A percentile compares a stretch with the other conserved stretches of the same genome.
These are phyloP conservation scores for Anthopleura xanthogrammica DNA, from an alignment of 92 coral and sea anemone genomes.

Conservation along the genomic window DNA sequence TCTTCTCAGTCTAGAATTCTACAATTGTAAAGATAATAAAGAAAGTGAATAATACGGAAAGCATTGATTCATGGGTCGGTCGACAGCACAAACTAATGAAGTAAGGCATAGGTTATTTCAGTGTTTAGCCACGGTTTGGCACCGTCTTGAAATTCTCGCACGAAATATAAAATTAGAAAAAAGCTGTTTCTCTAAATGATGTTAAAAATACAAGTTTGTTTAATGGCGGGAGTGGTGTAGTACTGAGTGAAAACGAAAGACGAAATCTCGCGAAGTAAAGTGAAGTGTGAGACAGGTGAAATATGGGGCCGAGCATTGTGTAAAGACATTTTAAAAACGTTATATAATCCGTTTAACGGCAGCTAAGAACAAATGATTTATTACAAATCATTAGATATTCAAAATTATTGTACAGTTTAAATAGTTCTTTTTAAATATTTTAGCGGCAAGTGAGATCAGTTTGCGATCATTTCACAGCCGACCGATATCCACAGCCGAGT, in stretches of 20 bases:
- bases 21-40: background rate
- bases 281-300: slow-evolving; percentile 26
- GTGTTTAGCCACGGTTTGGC: slow-evolving; percentile 3
- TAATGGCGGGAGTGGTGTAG: background rate
- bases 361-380: slow-evolving; percentile 24
- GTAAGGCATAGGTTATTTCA: background rate
- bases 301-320: slow-evolving; percentile 20
- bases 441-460: slow-evolving; percentile 23
- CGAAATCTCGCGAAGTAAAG: slow-evolving; percentile 14
- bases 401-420: slow-evolving; percentile 19
- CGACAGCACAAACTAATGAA: background rate
- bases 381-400: slow-evolving; percentile 27
- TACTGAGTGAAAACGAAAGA: background rate
- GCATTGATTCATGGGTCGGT: slow-evolving; percentile 2
- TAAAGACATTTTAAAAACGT: slow-evolving; percentile 21
- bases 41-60: background rate
- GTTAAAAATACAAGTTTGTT: background rate
- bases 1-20: background rate
- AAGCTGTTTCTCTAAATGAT: slow-evolving; percentile 8
- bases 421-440: slow-evolving; percentile 21
- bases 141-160: background rate
- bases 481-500: slow-evolving; percentile 23
- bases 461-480: slow-evolving; percentile 10
- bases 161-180: slow-evolving; percentile 4
- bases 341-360: slow-evolving; percentile 32